Evolutionary conservation across 2,888 invertebrate genomes (phyloP).

Genomic region (Ditula angustiorana): DNA sequence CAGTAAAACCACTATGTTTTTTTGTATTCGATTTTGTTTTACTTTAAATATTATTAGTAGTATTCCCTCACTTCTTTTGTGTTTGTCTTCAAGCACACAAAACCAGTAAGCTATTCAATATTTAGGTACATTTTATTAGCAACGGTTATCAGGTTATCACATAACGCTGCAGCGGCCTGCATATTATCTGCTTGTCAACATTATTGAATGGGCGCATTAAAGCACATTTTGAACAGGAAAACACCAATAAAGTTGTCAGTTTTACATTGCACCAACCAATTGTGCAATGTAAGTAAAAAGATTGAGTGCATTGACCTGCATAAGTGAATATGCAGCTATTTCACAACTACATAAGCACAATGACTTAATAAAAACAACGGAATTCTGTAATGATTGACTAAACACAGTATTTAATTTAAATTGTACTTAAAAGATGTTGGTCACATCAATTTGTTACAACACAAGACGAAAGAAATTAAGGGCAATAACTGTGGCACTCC

Average conservation of each 20-base stretch:
- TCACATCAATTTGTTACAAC: conserved; percentile 28
- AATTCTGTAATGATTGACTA: conserved; percentile 2
- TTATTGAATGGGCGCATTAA: conserved; percentile 74
- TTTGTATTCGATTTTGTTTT: too few species aligned
- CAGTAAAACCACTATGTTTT: too few species aligned
- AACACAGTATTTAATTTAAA: conserved; percentile 20
- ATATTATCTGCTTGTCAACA: conserved; percentile 20
- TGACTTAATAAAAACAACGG: neutral
- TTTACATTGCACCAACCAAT: conserved; percentile 56
- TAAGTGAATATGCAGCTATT: conserved; percentile 16
- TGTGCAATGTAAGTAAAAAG: conserved; percentile 52
- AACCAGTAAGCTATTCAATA: neutral
- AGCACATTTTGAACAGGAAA: conserved; percentile 73
- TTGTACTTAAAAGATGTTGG: conserved; percentile 21
- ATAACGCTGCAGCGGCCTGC: neutral
- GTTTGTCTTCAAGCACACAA: too few species aligned
- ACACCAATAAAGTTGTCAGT: conserved; percentile 74
- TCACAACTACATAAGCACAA: conserved; percentile 1
- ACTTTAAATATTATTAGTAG: too few species aligned
- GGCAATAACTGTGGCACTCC: conserved; percentile 71
- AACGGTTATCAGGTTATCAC: neutral
- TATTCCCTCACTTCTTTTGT: too few species aligned
- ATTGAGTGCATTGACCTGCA: conserved; percentile 58
- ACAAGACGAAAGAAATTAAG: conserved; percentile 64
- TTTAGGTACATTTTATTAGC: neutral